phyloP scores from a whole-genome alignment of 37 sponge, comb jelly and placozoan genomes.

The Mnemiopsis leidyi region DNA sequence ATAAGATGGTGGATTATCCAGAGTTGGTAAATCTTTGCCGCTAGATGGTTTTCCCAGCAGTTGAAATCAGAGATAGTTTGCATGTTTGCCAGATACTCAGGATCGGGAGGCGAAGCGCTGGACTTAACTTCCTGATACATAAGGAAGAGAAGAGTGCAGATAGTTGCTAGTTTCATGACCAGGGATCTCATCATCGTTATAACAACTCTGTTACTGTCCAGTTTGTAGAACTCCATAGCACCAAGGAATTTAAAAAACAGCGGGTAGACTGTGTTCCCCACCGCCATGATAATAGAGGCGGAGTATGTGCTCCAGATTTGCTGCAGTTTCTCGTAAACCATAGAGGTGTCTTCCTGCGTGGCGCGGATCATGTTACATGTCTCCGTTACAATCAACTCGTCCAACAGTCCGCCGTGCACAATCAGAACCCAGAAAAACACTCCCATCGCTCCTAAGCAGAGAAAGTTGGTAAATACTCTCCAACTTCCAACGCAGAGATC shows the following conservation, averaged over 20 bases:
- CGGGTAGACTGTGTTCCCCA: constrained; percentile 55
- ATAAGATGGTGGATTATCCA: constrained; percentile 23
- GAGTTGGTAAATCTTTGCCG: constrained; percentile 29
- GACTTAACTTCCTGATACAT: constrained; percentile 5
- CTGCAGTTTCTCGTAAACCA: background rate
- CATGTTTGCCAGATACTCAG: background rate
- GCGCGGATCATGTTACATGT: background rate
- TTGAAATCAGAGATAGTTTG: background rate
- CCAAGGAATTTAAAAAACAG: constrained; percentile 32
- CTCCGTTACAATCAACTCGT: background rate
- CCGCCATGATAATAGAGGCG: constrained; percentile 23
- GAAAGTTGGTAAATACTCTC: background rate
- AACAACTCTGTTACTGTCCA: constrained; percentile 23
- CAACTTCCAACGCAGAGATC: background rate
- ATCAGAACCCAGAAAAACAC: constrained; percentile 57
- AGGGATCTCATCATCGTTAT: constrained; percentile 34
- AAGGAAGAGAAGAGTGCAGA: constrained; percentile 23
- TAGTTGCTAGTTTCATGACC: constrained; percentile 53
- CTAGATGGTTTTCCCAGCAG: constrained; percentile 52
- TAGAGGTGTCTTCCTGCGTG: background rate
- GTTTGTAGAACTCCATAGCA: background rate
- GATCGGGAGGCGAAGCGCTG: background rate
- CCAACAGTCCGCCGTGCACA: constrained; percentile 1
- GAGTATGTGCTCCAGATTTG: background rate
- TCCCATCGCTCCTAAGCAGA: background rate